Evolutionary conservation across 1,140 invertebrate species (phyloP).

Genomic region (Atta texana): DNA sequence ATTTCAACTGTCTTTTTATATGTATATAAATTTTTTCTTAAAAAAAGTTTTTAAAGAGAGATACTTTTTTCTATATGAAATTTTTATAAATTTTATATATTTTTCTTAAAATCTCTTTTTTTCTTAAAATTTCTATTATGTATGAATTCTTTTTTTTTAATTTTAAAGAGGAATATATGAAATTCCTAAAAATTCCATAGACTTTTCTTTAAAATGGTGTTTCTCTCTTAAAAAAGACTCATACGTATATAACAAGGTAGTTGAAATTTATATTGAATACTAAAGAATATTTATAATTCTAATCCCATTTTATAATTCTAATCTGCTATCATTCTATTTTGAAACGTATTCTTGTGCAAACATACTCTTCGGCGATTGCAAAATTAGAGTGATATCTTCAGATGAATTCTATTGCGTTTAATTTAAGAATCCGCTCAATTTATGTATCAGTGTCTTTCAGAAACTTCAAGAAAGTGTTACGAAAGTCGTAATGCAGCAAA

Average conservation of each 20-base stretch:
- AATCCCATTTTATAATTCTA: not conserved
- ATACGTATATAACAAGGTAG: not conserved
- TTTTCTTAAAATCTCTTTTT: too few species aligned
- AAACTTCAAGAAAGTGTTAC: not conserved
- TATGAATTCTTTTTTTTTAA: too few species aligned
- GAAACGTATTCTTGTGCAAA: too few species aligned
- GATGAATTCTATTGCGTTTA: constrained; percentile 11
- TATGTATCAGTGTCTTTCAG: not conserved
- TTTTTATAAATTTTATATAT: too few species aligned
- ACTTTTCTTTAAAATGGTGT: not conserved
- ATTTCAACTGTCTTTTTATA: too few species aligned
- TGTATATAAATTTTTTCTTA: too few species aligned
- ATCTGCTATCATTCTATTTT: too few species aligned
- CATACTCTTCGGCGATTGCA: not conserved
- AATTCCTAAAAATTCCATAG: not conserved
- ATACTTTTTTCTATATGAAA: too few species aligned
- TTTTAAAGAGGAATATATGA: too few species aligned
- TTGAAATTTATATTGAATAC: not conserved
- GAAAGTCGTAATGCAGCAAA: not conserved
- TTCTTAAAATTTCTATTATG: too few species aligned
- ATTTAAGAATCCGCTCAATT: constrained; percentile 26
- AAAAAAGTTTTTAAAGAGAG: too few species aligned
- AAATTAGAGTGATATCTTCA: not conserved
- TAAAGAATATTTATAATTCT: constrained; percentile 7
- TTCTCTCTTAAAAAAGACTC: not conserved